Evolutionary conservation across 2,113 vertebrate genomes (phyloP), one percentile per base, ranked within the genome.

Genomic region (Camelus bactrianus): DNA sequence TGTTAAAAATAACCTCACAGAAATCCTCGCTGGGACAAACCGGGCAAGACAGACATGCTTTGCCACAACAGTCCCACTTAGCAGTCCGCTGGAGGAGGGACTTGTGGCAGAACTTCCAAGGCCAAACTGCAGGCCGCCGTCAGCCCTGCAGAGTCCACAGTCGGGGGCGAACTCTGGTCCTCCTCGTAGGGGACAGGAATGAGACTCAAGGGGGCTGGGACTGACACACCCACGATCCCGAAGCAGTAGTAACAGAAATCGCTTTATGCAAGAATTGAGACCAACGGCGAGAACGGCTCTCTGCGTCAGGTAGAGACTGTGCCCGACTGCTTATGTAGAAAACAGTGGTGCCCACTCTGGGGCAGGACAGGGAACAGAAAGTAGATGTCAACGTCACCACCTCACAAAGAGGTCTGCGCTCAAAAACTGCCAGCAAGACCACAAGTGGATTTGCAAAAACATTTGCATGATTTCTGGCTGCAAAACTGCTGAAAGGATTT

Each of bases 391-490:
- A 17, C 12, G 20, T 52, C 28, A 35, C 30, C 2, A 65, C 83
- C 32, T 75, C 30, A 30, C 35, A 69, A 52, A 73, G n/a, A 91
- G 35, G 75, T 30, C 0, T 60, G n/a, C 48, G 26, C 76, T 90
- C 73, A 42, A 19, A 64, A 87, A 90, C 38, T 75, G 48, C 70
- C 84, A 64, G 87, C 30, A 69, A 38, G 80, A 73, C 54, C 52
- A 58, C 70, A 92, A 7, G 42, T 17, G 24, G 32, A 89, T 86
- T 76, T 93, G 86, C 82, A 93, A 89, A 93, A 93, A 80, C 46
- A 96, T 96, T 69, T 89, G 81, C 73, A 64, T 75, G 50, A 89
- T 79, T 87, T 97, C 81, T 94, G 67, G 46, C 42, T 93, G 77
- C 85, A 96, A 80, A 96, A 70, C 30, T 3, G 46, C 56, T 87